Base-by-base conservation (phyloP, 2,797 vertebrate species). In the Mormyrops attenuatus region DNA sequence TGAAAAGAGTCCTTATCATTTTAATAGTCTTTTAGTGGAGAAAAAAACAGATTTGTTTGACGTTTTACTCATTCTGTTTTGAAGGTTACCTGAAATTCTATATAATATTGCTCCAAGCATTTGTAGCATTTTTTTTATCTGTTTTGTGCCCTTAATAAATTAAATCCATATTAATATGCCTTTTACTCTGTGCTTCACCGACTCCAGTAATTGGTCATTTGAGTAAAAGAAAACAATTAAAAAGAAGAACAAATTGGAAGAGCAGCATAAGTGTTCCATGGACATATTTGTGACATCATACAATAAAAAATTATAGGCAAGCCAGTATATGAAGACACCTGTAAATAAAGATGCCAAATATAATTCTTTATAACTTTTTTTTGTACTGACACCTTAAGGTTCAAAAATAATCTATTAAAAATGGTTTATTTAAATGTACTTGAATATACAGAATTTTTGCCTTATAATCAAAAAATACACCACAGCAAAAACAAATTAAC, bases 1-100 rank as follows among this genome's bases (percentile, higher is more conserved):
- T 90, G 89, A 89, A 90, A 90, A 92, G 93, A 90, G 90, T 92
- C 89, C 92, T 93, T 93, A 94, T 94, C 92, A 93, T 92, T 93
- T 92, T 90, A 20, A 89, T 91, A 92, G 89, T 91, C 88, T 92
- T 90, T 92, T 85, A 26, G 90, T 86, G 15, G 66, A 73, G 73
- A 91, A 91, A 91, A 91, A 93, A 91, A 8, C 90, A 90, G 93
- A 92, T 93, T 93, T 94, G 89, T 44, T 85, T 88, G 87, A 89
- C 90, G 13, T 57, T 57, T 87, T 57, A 26, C 30, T 52, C 52
- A 55, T 87, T 87, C n/a, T 85, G 3, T 26, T 85, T 26, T 85
- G 47, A 38, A 30, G 38, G 22, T 17, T 87, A 6, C 53, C 49
- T 55, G 17, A 34, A 57, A 57, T 87, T 87, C 26, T 34, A 1